These are phyloP conservation scores for Phaonia tiefii DNA, from an alignment of 2,888 invertebrate species.

Conservation along the genomic window DNA sequence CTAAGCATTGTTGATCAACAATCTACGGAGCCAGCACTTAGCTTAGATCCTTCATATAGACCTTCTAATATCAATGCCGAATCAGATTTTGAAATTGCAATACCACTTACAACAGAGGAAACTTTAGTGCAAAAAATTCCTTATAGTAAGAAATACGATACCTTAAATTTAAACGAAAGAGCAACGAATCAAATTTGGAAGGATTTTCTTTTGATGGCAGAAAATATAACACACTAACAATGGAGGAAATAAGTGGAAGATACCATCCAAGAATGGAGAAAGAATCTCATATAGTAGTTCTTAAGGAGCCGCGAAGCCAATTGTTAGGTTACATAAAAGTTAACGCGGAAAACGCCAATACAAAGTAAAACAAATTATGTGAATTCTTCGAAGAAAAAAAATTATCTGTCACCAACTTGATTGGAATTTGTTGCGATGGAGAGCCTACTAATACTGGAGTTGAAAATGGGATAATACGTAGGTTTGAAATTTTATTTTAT, in stretches of 20 bases:
- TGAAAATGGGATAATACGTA: slow-evolving; percentile 1
- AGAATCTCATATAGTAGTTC: slow-evolving; percentile 41
- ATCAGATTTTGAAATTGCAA: no score
- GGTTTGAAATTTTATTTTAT: neutral
- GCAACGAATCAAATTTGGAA: no score
- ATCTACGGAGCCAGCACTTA: slow-evolving; percentile 1
- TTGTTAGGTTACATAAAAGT: slow-evolving; percentile 35
- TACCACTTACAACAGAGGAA: no score
- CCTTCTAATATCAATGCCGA: no score
- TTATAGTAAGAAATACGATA: no score
- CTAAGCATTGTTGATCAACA: slow-evolving; percentile 6
- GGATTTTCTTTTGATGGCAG: no score
- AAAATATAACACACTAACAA: slow-evolving; percentile 39
- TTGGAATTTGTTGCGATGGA: slow-evolving; percentile 38
- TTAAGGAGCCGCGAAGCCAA: slow-evolving; percentile 27
- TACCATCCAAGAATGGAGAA: slow-evolving; percentile 30
- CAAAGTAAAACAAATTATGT: slow-evolving; percentile 25
- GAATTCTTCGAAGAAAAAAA: slow-evolving; percentile 39
- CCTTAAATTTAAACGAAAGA: no score
- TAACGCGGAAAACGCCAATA: slow-evolving; percentile 14
- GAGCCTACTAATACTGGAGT: slow-evolving; percentile 34
- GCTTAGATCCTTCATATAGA: no score
- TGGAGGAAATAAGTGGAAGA: slow-evolving; percentile 29
- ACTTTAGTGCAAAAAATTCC: no score
- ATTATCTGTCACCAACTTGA: slow-evolving; percentile 30